Evolutionary conservation across 2,797 vertebrate genomes (phyloP).

Genomic region (Xenops minutus): DNA sequence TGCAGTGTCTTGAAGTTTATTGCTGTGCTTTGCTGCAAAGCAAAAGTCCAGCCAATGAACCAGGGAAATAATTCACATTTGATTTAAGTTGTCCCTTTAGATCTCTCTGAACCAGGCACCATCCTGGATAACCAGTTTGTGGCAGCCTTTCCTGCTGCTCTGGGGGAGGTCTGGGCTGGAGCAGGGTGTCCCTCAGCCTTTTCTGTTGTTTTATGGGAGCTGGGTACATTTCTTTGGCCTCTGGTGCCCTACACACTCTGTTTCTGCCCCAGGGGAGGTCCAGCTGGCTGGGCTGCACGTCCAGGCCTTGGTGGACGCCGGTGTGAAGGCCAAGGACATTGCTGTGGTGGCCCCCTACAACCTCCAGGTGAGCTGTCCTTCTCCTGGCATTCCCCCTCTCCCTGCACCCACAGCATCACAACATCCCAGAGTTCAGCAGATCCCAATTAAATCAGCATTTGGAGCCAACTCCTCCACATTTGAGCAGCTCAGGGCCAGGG

Average conservation of each 20-base stretch:
- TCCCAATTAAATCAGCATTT: background rate
- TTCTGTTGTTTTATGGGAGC: background rate
- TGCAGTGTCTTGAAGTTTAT: background rate
- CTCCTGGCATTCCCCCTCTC: background rate
- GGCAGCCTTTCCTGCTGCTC: background rate
- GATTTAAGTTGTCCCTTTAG: background rate
- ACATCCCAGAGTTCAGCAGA: background rate
- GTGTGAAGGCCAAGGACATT: conserved; percentile 86
- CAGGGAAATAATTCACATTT: background rate
- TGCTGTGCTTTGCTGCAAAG: background rate
- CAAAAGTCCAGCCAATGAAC: background rate
- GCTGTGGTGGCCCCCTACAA: conserved; percentile 95
- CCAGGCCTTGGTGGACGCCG: conserved; percentile 86
- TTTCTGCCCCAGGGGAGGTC: conserved; percentile 85
- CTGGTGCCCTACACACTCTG: background rate
- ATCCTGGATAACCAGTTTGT: background rate
- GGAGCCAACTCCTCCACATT: background rate
- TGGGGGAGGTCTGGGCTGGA: background rate
- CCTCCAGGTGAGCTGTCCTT: conserved; percentile 82
- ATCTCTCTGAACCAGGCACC: background rate
- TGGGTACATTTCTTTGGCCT: background rate
- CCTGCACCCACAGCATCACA: background rate
- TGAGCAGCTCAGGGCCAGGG: background rate
- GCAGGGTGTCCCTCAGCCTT: background rate
- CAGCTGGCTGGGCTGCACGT: conserved; percentile 87